Evolutionary conservation across 2,888 invertebrate genomes (phyloP), one percentile per base, ranked within the genome.

Genomic region (Caenorhabditis japonica): DNA sequence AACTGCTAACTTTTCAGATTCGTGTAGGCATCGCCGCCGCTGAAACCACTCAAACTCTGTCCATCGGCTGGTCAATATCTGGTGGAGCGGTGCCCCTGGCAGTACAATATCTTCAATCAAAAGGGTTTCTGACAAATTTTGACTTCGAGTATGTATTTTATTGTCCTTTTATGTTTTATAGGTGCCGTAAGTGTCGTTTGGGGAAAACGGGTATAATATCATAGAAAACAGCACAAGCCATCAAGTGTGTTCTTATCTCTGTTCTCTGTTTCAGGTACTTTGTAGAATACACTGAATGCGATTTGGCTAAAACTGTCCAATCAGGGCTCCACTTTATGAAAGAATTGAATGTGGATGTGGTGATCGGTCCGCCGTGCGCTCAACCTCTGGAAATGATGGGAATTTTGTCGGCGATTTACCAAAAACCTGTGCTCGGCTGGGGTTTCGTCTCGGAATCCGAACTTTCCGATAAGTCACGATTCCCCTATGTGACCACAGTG

Each of bases 301-400:
- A 75, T 21, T 44, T 49, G 3, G 64, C 71, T 1, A 19, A 10
- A 4, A 62, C 76, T 3, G 74, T 64, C 15, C 33, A 38, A 10
- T 71, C 62, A 1, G 78, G 70, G 0, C 21, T 78, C 0, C 60
- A 82, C 36, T 75, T 85, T 52, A 71, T 84, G 36, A 61, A 60
- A 8, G 55, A 77, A 10, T 27, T 75, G 12, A 62, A 72, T 17
- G 77, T 81, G 2, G 83, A 84, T 47, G 76, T 79, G 3, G 36
- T 84, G 3, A 73, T 84, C 27, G 82, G 79, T 13, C 76, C 84
- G 0, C 79, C 84, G 1, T 84, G 84, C 51, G 49, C 73, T 1
- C 34, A 62, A 13, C 74, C 64, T 19, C 38, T 69, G 4, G 27
- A 52, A 52, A 47, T 61, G 27, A 75, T 75, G 72, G 72, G 64